Conservation (phyloP, 2,113 vertebrate genomes). For the Australoheros scitulus region DNA sequence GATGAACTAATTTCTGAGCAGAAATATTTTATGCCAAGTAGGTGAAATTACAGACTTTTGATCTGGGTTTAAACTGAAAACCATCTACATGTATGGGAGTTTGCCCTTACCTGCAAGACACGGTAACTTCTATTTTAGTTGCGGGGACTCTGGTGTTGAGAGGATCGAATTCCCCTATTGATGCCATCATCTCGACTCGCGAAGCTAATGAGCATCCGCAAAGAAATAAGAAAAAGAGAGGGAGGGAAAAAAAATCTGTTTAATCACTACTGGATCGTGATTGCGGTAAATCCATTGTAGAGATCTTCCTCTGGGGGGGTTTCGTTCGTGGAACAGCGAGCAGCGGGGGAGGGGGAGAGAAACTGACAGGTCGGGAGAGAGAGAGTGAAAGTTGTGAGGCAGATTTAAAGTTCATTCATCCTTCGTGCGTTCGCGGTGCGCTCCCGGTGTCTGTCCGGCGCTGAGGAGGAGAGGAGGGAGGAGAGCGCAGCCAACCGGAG, state of each 20-base stretch:
- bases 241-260: not conserved
- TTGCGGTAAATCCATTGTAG: constrained; percentile 65
- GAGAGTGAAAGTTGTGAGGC: constrained; percentile 55
- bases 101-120: constrained; percentile 89
- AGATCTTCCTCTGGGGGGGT: not conserved
- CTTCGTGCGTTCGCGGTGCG: constrained; percentile 32
- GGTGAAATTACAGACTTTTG: not conserved
- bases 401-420: constrained; percentile 71
- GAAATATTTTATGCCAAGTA: not conserved
- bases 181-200: constrained; percentile 83
- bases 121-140: constrained; percentile 95
- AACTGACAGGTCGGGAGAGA: not conserved
- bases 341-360: not conserved
- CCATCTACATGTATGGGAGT: not conserved
- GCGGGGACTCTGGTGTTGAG: constrained; percentile 88
- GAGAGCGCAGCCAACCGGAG: constrained; percentile 54
- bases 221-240: not conserved
- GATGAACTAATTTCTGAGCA: not conserved
- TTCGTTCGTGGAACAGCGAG: constrained; percentile 13
- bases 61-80: not conserved
- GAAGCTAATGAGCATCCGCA: constrained; percentile 41
- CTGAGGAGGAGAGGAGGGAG: constrained; percentile 41
- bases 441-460: constrained; percentile 43
- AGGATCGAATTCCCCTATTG: constrained; percentile 87
- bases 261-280: constrained; percentile 32